Evolutionary conservation across 2,888 invertebrate species (phyloP).

Genomic region (Zygothrica quintamaculata): DNA sequence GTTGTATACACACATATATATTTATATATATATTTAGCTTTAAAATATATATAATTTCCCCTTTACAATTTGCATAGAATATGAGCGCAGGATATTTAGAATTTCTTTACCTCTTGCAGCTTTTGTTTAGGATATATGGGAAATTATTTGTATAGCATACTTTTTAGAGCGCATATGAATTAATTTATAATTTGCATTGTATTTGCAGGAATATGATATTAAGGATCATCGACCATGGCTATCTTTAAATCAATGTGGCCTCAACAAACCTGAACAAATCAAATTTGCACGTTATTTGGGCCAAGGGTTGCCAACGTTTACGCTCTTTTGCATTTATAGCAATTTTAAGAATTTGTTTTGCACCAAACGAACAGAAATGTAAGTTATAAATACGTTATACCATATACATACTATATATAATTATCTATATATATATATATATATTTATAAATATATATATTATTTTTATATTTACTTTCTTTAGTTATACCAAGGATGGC

Average conservation of each 20-base stretch:
- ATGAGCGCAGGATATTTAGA: neutral
- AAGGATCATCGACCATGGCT: conserved; percentile 84
- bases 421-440: conserved; percentile 16
- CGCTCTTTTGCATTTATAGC: conserved; percentile 85
- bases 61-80: too few species aligned
- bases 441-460: conserved; percentile 17
- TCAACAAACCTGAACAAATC: conserved; percentile 84
- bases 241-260: conserved; percentile 83
- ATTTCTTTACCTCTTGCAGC: conserved; percentile 4
- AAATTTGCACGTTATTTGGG: conserved; percentile 84
- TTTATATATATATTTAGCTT: too few species aligned
- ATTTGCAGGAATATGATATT: conserved; percentile 82
- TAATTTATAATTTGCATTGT: neutral
- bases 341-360: conserved; percentile 85
- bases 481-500: conserved; percentile 84
- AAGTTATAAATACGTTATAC: too few species aligned
- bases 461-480: conserved; percentile 5
- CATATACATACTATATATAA: too few species aligned
- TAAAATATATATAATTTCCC: too few species aligned
- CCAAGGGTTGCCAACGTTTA: conserved; percentile 84
- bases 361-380: conserved; percentile 85
- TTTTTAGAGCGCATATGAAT: conserved; percentile 15
- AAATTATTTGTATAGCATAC: conserved; percentile 31
- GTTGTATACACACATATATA: too few species aligned
- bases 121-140: conserved; percentile 1